Conservation (phyloP, 2,888 invertebrate genomes). For the Standfussiana lucernea region DNA sequence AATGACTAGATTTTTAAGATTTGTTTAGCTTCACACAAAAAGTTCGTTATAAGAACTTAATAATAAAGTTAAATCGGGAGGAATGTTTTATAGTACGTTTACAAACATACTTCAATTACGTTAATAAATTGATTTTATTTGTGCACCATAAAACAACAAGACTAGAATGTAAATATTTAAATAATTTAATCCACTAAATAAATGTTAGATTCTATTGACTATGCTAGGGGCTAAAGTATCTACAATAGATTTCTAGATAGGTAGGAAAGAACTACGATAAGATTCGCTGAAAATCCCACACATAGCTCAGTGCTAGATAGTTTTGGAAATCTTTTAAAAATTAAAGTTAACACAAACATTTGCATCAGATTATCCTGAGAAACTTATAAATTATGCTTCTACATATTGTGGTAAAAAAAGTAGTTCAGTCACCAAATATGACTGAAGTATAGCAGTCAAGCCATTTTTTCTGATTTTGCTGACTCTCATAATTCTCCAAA, state of each 20-base stretch:
- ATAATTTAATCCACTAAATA: conserved; percentile 52
- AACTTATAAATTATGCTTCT: background rate
- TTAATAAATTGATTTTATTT: conserved; percentile 60
- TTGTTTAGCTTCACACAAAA: background rate
- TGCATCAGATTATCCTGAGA: background rate
- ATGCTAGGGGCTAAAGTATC: conserved; percentile 64
- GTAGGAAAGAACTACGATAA: conserved; percentile 61
- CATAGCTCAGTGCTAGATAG: conserved; percentile 3
- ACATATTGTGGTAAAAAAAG: background rate
- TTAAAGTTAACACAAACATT: background rate
- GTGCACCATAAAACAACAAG: conserved; percentile 65
- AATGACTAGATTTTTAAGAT: conserved; percentile 20
- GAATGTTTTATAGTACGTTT: conserved; percentile 56
- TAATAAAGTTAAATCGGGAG: conserved; percentile 35
- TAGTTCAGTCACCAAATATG: background rate
- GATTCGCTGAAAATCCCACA: conserved; percentile 42
- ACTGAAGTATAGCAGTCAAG: background rate
- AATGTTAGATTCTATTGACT: conserved; percentile 53
- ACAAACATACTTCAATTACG: conserved; percentile 49
- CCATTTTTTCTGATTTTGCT: background rate
- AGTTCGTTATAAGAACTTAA: conserved; percentile 13
- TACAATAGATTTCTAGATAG: conserved; percentile 61
- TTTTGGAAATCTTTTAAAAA: background rate
- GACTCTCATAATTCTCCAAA: background rate
- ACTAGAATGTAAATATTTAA: conserved; percentile 52